Percentiles rank a stretch among this genome's conserved stretches.
Conservation (phyloP, 2,113 vertebrate genomes). For the Elachura formosa region DNA sequence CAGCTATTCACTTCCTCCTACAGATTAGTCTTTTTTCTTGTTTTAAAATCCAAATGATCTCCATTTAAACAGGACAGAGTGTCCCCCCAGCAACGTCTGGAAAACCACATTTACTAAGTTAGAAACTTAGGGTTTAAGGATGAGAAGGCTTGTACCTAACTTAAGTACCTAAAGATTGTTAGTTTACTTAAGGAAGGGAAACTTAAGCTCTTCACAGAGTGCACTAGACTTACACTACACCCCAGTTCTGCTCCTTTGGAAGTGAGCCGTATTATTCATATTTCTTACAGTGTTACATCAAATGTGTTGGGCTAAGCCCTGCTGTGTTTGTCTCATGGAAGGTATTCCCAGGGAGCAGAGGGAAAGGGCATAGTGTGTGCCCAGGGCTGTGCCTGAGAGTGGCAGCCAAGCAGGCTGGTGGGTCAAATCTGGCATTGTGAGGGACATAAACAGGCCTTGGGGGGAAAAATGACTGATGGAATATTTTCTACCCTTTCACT, state of each 20-base stretch:
- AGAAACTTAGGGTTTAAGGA: not conserved
- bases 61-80: not conserved
- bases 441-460: not conserved
- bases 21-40: not conserved
- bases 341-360: not conserved
- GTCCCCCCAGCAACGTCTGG: not conserved
- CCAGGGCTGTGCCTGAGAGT: not conserved
- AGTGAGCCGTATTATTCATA: not conserved
- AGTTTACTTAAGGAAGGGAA: not conserved
- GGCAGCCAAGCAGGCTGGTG: not conserved
- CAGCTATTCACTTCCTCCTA: not conserved
- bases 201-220: not conserved
- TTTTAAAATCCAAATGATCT: not conserved
- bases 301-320: not conserved
- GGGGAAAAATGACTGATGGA: not conserved
- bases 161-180: not conserved
- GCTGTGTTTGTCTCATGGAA: not conserved
- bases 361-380: not conserved
- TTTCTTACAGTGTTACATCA: not conserved
- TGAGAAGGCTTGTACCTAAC: not conserved
- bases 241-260: not conserved
- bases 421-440: not conserved
- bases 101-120: not conserved
- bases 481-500: not conserved
- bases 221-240: not conserved